phyloP scores from a whole-genome alignment of 2,888 invertebrate genomes.

The Saturnia japonica region DNA sequence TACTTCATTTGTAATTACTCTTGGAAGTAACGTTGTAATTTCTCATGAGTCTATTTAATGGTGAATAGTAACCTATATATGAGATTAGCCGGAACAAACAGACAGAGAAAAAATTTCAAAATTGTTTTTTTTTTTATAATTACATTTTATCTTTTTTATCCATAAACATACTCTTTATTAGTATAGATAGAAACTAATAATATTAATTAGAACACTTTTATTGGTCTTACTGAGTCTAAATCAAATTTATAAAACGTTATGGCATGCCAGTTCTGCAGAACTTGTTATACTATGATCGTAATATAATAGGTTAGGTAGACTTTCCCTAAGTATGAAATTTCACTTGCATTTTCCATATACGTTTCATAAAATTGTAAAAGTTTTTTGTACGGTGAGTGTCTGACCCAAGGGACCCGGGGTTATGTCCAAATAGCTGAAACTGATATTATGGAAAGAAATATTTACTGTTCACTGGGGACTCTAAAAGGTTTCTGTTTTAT shows the following conservation, averaged over 20 bases:
- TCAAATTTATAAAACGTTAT: neutral
- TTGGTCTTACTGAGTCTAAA: neutral
- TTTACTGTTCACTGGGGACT: neutral
- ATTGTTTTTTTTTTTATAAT: too few relatives aligned
- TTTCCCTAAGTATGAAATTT: conserved; percentile 54
- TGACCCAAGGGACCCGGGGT: conserved; percentile 5
- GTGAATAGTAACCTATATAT: too few relatives aligned
- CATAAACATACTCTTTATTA: too few relatives aligned
- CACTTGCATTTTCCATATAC: conserved; percentile 63
- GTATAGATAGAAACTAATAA: too few relatives aligned
- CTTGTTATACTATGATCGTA: conserved; percentile 25
- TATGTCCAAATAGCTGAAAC: neutral
- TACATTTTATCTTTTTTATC: too few relatives aligned
- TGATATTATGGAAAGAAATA: neutral
- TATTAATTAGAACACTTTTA: too few relatives aligned
- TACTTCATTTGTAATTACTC: too few relatives aligned
- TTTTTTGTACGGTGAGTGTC: conserved; percentile 10
- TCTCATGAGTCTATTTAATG: too few relatives aligned
- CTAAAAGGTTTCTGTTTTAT: neutral
- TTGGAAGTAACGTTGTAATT: too few relatives aligned
- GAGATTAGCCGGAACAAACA: too few relatives aligned
- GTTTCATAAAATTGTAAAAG: conserved; percentile 13
- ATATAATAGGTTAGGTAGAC: conserved; percentile 34
- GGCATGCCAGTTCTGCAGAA: neutral
- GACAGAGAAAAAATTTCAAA: too few relatives aligned